phyloP scores from a whole-genome alignment of 2,797 vertebrate genomes.

The Channallabes apus region DNA sequence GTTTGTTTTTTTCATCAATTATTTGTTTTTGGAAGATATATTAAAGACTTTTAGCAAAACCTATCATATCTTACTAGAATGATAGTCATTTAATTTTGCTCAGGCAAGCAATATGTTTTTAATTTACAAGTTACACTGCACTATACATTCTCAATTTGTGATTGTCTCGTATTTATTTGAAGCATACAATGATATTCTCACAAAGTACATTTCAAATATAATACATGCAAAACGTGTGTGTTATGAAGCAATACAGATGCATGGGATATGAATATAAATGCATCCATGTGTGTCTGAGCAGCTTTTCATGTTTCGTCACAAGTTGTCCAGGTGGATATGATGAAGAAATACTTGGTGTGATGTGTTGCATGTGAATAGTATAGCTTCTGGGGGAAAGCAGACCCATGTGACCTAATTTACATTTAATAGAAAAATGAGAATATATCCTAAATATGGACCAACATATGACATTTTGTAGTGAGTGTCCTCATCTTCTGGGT shows the following conservation, averaged over 20 bases:
- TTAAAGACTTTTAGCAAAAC: neutral
- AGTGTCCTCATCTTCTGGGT: neutral
- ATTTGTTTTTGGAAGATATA: neutral
- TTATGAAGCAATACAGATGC: neutral
- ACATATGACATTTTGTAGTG: neutral
- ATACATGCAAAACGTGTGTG: neutral
- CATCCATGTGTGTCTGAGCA: slow-evolving; percentile 15
- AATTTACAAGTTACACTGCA: neutral
- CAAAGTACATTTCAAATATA: neutral
- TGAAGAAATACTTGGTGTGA: slow-evolving; percentile 8
- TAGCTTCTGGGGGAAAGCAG: slow-evolving; percentile 7
- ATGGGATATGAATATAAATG: neutral
- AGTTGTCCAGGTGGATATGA: slow-evolving; percentile 16
- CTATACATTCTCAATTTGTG: neutral
- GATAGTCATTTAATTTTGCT: neutral
- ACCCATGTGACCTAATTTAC: slow-evolving; percentile 1
- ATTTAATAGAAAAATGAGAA: neutral
- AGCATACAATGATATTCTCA: neutral
- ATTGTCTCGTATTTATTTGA: neutral
- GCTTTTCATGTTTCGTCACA: slow-evolving; percentile 14
- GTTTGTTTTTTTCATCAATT: neutral
- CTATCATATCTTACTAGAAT: neutral
- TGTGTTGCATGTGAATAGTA: neutral
- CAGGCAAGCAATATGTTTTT: neutral
- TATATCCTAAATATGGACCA: neutral